Conservation (phyloP, 2,113 vertebrate genomes). For the Epinephelus moara region DNA sequence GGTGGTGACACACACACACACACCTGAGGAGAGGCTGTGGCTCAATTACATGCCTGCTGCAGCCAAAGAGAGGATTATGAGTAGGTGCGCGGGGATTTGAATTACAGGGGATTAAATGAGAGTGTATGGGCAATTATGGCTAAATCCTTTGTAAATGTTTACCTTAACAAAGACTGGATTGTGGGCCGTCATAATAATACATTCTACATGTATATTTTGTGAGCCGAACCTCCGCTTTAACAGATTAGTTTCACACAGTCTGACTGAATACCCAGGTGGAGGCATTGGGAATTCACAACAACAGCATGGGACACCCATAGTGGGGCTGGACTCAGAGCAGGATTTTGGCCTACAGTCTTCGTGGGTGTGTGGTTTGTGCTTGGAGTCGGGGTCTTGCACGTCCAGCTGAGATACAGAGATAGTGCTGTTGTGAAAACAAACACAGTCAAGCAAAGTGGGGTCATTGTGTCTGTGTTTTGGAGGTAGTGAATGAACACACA, state of each 20-base stretch:
- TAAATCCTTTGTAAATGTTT: constrained; percentile 31
- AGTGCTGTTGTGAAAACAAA: constrained; percentile 61
- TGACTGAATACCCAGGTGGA: constrained; percentile 1
- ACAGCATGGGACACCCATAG: neutral
- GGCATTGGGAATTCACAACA: constrained; percentile 1
- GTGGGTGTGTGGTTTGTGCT: constrained; percentile 11
- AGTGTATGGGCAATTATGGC: constrained; percentile 34
- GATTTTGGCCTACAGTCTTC: constrained; percentile 5
- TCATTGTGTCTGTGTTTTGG: constrained; percentile 32
- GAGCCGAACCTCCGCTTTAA: constrained; percentile 5
- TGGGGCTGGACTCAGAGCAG: constrained; percentile 26
- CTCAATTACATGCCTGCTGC: constrained; percentile 28
- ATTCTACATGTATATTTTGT: constrained; percentile 19
- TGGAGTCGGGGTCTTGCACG: constrained; percentile 10
- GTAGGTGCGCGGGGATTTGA: constrained; percentile 25
- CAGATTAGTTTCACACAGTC: neutral
- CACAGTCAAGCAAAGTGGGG: constrained; percentile 16
- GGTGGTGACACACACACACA: constrained; percentile 16
- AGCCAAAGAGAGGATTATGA: constrained; percentile 49
- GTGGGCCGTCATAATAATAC: constrained; percentile 8
- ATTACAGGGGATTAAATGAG: constrained; percentile 57
- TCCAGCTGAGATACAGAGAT: constrained; percentile 53
- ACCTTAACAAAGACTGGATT: constrained; percentile 12
- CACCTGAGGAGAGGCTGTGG: constrained; percentile 22
- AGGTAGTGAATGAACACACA: constrained; percentile 38